Evolutionary conservation across 1,140 invertebrate species (phyloP).

Genomic region (Drosophila cardini): DNA sequence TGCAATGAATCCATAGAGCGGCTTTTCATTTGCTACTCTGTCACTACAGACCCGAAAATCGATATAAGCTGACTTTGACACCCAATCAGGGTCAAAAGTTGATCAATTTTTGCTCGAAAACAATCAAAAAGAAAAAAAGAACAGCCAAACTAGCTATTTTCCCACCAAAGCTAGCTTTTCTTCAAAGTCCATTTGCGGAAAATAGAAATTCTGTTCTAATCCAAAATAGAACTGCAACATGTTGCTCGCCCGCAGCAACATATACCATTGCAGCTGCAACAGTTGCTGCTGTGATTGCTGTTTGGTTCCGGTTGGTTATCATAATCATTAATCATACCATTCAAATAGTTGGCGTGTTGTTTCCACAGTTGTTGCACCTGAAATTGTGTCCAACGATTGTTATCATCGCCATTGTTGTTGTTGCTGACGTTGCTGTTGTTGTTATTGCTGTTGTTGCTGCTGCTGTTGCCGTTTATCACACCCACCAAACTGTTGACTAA

Average conservation of each 20-base stretch:
- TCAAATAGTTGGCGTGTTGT: constrained; percentile 84
- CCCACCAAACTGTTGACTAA: constrained; percentile 78
- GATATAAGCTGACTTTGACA: constrained; percentile 77
- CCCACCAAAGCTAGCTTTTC: too few species aligned
- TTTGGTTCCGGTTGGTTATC: neutral
- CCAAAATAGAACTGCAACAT: neutral
- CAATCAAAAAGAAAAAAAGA: constrained; percentile 50
- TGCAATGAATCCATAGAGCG: constrained; percentile 50
- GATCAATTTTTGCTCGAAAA: constrained; percentile 55
- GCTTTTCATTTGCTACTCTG: too few species aligned
- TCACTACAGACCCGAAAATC: constrained; percentile 21
- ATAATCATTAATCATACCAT: constrained; percentile 69
- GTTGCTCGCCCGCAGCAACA: neutral
- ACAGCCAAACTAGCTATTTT: neutral
- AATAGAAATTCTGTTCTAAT: too few species aligned
- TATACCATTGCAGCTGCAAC: neutral
- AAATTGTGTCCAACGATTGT: constrained; percentile 84
- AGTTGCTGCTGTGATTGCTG: neutral
- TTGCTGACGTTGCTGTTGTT: constrained; percentile 52
- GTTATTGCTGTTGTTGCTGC: constrained; percentile 51
- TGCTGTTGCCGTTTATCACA: constrained; percentile 65
- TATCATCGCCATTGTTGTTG: constrained; percentile 65
- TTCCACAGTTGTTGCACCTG: constrained; percentile 84
- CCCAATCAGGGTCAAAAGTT: constrained; percentile 59
- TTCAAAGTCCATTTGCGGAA: too few species aligned